These are phyloP conservation scores for Galleria mellonella DNA, from an alignment of 1,140 invertebrate genomes.

Conservation along the genomic window DNA sequence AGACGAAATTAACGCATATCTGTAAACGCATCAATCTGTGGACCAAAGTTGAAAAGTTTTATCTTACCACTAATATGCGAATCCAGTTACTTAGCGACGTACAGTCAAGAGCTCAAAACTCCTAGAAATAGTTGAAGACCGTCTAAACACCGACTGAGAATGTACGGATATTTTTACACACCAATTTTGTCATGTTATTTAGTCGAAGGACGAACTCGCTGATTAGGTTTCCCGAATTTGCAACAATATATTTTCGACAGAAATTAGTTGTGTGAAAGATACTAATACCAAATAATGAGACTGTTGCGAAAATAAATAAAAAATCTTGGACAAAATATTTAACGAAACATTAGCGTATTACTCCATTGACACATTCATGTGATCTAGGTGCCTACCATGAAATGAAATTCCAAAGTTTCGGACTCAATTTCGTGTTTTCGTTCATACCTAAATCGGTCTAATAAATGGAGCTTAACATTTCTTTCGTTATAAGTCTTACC, in stretches of 20 bases:
- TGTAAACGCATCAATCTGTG: too few relatives aligned
- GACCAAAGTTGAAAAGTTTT: conserved; percentile 22
- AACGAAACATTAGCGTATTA: conserved; percentile 20
- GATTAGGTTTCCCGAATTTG: conserved; percentile 22
- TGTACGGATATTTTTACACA: conserved; percentile 23
- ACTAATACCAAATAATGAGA: conserved; percentile 30
- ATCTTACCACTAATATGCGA: conserved; percentile 27
- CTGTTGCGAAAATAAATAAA: conserved; percentile 29
- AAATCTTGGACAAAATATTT: conserved; percentile 22
- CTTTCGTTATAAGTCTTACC: too few relatives aligned
- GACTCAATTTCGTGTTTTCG: too few relatives aligned
- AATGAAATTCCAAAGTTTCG: too few relatives aligned
- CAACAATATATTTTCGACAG: conserved; percentile 23
- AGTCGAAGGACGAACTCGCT: conserved; percentile 18
- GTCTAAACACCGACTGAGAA: conserved; percentile 16
- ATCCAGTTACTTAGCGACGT: conserved; percentile 21
- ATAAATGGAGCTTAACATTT: too few relatives aligned
- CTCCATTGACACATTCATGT: too few relatives aligned
- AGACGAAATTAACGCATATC: too few relatives aligned
- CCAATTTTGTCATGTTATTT: conserved; percentile 26
- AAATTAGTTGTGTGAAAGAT: conserved; percentile 33
- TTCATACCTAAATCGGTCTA: too few relatives aligned
- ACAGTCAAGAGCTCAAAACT: conserved; percentile 21
- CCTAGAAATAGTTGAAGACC: conserved; percentile 25
- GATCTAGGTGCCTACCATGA: too few relatives aligned